Percentiles rank a stretch among this genome's conserved stretches.
Conservation (phyloP, 2,888 invertebrate species). For the Tanytarsus gracilentus region DNA sequence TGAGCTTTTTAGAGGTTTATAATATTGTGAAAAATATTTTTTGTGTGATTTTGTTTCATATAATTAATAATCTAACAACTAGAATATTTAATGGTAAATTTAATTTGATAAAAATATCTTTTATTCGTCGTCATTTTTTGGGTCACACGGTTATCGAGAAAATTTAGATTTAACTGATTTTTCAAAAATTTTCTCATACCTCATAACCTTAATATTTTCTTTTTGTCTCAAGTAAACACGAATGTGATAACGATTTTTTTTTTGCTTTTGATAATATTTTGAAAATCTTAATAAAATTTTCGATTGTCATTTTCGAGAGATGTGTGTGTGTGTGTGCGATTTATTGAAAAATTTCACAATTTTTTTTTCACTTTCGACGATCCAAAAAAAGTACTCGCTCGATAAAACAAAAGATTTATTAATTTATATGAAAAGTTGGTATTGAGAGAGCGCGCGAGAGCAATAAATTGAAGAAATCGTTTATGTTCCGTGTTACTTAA, state of each 20-base stretch:
- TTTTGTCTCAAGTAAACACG: not conserved
- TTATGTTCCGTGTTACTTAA: constrained; percentile 24
- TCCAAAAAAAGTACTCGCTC: no score
- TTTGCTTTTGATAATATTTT: not conserved
- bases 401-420: no score
- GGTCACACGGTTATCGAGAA: not conserved
- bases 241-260: not conserved
- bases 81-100: constrained; percentile 17
- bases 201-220: not conserved
- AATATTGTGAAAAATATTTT: not conserved
- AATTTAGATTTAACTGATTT: no score
- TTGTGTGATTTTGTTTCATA: not conserved
- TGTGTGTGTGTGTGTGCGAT: not conserved
- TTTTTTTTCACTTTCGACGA: no score
- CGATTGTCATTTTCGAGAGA: not conserved
- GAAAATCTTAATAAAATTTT: no score
- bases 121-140: not conserved
- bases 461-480: not conserved
- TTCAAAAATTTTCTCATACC: no score
- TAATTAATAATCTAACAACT: constrained; percentile 5
- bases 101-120: constrained; percentile 12
- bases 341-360: not conserved
- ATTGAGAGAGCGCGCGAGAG: not conserved
- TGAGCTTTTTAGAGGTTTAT: constrained; percentile 21
- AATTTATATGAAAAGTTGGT: no score